phyloP scores from a whole-genome alignment of 2,888 invertebrate genomes.

The Odontomyia ornata region DNA sequence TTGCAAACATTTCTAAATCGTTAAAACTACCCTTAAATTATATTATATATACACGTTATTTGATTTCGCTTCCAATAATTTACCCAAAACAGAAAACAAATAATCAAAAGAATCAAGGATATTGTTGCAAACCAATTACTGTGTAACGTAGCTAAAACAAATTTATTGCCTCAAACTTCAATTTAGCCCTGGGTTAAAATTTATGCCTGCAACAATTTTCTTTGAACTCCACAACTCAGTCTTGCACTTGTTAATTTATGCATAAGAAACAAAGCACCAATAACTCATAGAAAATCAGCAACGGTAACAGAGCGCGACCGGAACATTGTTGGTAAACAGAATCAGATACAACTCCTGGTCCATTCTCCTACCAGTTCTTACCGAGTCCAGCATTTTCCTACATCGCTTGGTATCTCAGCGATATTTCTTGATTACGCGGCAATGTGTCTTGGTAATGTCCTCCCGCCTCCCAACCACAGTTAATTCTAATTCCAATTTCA shows the following conservation, averaged over 20 bases:
- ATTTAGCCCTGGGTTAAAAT: slow-evolving; percentile 47
- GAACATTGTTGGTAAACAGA: slow-evolving; percentile 21
- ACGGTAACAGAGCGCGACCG: neutral
- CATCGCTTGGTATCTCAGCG: neutral
- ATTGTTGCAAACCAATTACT: no score
- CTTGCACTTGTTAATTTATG: slow-evolving; percentile 47
- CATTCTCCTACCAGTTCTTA: neutral
- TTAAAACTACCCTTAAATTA: no score
- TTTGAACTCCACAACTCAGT: neutral
- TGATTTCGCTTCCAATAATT: no score
- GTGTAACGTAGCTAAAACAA: neutral
- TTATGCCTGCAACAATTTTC: slow-evolving; percentile 34
- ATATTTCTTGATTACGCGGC: slow-evolving; percentile 14
- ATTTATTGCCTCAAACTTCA: slow-evolving; percentile 45
- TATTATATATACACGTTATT: no score
- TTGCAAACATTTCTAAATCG: no score
- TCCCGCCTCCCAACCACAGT: neutral
- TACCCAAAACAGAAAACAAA: no score
- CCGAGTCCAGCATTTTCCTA: no score
- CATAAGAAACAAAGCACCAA: slow-evolving; percentile 30
- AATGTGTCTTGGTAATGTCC: neutral
- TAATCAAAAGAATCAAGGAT: no score
- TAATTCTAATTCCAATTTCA: slow-evolving; percentile 17
- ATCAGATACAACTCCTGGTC: slow-evolving; percentile 7
- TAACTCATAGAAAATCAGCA: neutral